A percentile compares a stretch with the other conserved stretches of the same genome.
phyloP scores from a whole-genome alignment of 2,113 vertebrate species.

The Herpetotheres cachinnans region DNA sequence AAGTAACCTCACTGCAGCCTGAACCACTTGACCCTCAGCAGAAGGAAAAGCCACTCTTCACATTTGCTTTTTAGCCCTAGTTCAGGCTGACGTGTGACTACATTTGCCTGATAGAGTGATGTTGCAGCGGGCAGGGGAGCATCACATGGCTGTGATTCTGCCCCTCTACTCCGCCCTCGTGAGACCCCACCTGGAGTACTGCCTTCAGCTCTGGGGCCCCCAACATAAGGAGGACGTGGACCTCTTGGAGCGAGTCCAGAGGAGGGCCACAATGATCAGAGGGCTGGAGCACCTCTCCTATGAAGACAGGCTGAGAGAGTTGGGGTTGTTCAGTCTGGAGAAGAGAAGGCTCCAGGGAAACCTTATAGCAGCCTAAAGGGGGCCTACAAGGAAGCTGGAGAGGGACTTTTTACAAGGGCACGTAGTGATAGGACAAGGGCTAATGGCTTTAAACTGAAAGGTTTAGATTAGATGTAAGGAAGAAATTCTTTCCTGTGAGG shows the following conservation, averaged over 20 bases:
- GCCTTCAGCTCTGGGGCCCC: background rate
- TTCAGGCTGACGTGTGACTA: accelerated
- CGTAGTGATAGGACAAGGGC: background rate
- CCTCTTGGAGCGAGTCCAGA: background rate
- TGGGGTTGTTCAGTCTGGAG: too few species aligned
- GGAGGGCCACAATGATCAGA: background rate
- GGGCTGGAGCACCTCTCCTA: background rate
- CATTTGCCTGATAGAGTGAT: background rate
- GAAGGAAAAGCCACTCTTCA: background rate
- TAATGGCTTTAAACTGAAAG: background rate
- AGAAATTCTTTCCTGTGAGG: background rate
- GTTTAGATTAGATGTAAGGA: background rate
- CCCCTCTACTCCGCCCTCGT: background rate
- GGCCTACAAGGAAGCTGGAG: background rate
- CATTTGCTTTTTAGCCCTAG: background rate
- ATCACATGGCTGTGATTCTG: background rate
- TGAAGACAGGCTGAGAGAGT: background rate
- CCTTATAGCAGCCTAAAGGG: background rate
- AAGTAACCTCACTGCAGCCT: background rate
- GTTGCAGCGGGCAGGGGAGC: accelerated
- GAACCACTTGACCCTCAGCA: background rate
- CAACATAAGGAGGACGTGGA: background rate
- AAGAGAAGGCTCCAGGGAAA: background rate
- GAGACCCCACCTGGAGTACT: background rate
- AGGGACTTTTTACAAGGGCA: background rate